Evolutionary conservation across 2,888 invertebrate species (phyloP).

Genomic region (Chesias legatella): DNA sequence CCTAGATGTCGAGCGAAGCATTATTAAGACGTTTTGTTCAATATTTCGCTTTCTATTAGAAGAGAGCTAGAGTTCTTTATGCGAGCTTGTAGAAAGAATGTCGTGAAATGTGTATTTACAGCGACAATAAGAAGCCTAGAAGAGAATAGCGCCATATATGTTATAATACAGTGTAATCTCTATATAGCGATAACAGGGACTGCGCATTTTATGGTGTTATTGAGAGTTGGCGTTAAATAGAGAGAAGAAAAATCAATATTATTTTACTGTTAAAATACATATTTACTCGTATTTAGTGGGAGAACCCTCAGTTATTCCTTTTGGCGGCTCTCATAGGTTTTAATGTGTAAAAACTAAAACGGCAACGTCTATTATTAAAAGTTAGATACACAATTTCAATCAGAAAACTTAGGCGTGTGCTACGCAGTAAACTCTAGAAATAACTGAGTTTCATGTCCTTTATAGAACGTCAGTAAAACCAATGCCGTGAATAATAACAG

Average conservation of each 20-base stretch:
- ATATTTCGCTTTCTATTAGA: conserved; percentile 11
- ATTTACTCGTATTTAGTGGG: too few relatives aligned
- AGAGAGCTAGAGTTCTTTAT: conserved; percentile 1
- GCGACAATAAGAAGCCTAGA: conserved; percentile 4
- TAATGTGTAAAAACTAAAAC: too few relatives aligned
- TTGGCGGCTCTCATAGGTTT: not conserved
- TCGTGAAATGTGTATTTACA: conserved; percentile 2
- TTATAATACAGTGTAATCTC: too few relatives aligned
- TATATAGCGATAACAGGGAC: too few relatives aligned
- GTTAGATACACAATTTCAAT: too few relatives aligned
- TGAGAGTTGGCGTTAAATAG: too few relatives aligned
- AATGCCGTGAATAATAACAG: conserved; percentile 41
- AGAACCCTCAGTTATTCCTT: conserved; percentile 3
- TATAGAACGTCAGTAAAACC: conserved; percentile 9
- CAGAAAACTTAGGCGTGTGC: too few relatives aligned
- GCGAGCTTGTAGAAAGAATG: conserved; percentile 11
- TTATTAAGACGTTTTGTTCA: conserved; percentile 16
- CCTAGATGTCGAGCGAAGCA: conserved; percentile 8
- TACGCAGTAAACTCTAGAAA: conserved; percentile 15
- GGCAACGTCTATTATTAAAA: too few relatives aligned
- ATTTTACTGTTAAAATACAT: too few relatives aligned
- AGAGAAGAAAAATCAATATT: too few relatives aligned
- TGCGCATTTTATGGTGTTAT: too few relatives aligned
- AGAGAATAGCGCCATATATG: too few relatives aligned
- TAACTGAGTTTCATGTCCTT: conserved; percentile 1